phyloP scores from a whole-genome alignment of 2,888 invertebrate genomes.

The Cephus rjabovi region DNA sequence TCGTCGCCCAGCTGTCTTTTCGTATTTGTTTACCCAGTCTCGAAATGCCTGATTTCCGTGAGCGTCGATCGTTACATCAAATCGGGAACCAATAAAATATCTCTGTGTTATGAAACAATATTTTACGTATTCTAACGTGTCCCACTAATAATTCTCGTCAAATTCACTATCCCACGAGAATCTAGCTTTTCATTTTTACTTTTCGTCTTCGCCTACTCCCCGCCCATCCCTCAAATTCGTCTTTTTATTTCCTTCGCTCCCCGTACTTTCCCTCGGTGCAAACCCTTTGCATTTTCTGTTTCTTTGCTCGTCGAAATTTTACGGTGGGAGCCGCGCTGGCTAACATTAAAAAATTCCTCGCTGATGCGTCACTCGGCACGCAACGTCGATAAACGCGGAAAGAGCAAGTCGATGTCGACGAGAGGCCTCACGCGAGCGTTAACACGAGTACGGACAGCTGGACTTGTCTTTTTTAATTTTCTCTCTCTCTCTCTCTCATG shows the following conservation, averaged over 20 bases:
- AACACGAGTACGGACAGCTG: neutral
- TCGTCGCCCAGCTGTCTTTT: neutral
- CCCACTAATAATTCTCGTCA: neutral
- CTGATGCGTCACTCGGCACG: conserved; percentile 44
- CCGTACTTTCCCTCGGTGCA: neutral
- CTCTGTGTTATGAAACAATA: neutral
- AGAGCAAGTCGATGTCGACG: neutral
- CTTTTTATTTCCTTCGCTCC: neutral
- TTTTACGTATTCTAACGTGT: neutral
- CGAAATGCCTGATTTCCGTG: neutral
- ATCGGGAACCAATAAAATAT: too few relatives aligned
- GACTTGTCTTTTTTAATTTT: neutral
- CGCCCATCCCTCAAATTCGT: too few relatives aligned
- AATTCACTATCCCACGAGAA: neutral
- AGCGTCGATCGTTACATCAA: too few relatives aligned
- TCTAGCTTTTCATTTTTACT: neutral
- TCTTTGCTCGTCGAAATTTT: too few relatives aligned
- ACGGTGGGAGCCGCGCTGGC: too few relatives aligned
- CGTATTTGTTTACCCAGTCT: neutral
- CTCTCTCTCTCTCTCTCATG: neutral
- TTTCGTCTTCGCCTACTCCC: too few relatives aligned
- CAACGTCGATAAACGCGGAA: conserved; percentile 38
- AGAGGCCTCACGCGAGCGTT: neutral
- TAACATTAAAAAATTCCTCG: conserved; percentile 46
- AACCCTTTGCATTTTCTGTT: neutral